These are phyloP conservation scores for Ondatra zibethicus DNA, from an alignment of 2,113 vertebrate species.

Conservation along the genomic window DNA sequence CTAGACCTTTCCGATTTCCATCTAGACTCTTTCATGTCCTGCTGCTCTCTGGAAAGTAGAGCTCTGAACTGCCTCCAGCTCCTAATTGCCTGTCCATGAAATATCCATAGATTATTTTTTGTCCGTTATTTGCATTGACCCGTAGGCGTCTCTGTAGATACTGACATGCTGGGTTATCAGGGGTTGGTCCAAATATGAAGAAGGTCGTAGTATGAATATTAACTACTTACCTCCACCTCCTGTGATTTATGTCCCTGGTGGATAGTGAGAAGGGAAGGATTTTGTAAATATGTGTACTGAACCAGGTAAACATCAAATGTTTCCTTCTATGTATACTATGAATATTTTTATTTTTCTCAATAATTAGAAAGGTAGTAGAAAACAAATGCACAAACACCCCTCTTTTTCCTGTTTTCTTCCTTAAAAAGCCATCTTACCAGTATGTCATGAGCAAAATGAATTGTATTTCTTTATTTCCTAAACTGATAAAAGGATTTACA, in stretches of 20 bases:
- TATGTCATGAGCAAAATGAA: background rate
- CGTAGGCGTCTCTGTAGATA: background rate
- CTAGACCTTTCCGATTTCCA: slow-evolving; percentile 50
- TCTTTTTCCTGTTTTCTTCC: background rate
- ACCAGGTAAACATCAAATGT: background rate
- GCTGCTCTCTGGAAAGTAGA: background rate
- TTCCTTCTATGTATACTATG: background rate
- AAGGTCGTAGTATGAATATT: background rate
- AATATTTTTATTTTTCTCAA: slow-evolving; percentile 42
- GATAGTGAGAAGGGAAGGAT: background rate
- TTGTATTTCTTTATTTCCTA: slow-evolving; percentile 44
- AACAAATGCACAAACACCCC: background rate
- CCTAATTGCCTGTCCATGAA: background rate
- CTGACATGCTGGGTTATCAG: background rate
- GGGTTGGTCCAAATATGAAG: background rate
- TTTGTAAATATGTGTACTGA: background rate
- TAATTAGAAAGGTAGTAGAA: slow-evolving; percentile 8
- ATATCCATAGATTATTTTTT: background rate
- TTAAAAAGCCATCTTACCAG: background rate
- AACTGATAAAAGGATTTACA: slow-evolving; percentile 1
- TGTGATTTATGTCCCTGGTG: no score
- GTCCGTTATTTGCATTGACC: background rate
- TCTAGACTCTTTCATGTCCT: background rate
- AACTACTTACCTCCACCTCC: background rate
- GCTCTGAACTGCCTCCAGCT: background rate